Conservation (phyloP, 2,113 vertebrate genomes). For the Limnothrissa miodon region DNA sequence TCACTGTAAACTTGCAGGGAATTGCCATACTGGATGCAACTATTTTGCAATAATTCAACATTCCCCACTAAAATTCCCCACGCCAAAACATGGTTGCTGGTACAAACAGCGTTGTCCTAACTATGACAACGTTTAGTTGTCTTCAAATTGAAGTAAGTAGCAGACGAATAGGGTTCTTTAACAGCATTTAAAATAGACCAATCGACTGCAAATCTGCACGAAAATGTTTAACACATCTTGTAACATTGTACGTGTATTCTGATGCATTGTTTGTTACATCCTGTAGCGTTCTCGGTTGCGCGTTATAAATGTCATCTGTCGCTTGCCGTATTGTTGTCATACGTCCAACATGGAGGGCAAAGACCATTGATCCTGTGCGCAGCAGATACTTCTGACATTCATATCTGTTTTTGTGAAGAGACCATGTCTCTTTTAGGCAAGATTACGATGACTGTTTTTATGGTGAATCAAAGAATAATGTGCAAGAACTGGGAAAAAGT, state of each 20-base stretch:
- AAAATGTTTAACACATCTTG: background rate
- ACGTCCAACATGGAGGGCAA: background rate
- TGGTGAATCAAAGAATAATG: background rate
- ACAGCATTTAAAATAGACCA: background rate
- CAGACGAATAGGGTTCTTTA: background rate
- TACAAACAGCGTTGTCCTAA: background rate
- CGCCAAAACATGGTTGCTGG: background rate
- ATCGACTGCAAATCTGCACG: background rate
- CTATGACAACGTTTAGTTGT: background rate
- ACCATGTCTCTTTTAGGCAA: background rate
- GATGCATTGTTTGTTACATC: background rate
- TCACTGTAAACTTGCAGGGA: background rate
- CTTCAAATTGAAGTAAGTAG: background rate
- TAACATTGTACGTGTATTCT: no score
- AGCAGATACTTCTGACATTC: background rate
- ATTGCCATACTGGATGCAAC: no score
- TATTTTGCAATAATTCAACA: background rate
- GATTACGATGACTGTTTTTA: background rate
- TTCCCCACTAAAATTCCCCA: background rate
- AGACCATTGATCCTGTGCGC: background rate
- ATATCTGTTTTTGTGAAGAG: background rate
- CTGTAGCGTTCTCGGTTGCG: background rate
- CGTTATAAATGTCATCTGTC: background rate
- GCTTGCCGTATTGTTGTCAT: constrained; percentile 15
- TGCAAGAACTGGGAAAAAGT: background rate